Conservation (phyloP, 2,888 invertebrate genomes). For the Coenonympha glycerion region DNA sequence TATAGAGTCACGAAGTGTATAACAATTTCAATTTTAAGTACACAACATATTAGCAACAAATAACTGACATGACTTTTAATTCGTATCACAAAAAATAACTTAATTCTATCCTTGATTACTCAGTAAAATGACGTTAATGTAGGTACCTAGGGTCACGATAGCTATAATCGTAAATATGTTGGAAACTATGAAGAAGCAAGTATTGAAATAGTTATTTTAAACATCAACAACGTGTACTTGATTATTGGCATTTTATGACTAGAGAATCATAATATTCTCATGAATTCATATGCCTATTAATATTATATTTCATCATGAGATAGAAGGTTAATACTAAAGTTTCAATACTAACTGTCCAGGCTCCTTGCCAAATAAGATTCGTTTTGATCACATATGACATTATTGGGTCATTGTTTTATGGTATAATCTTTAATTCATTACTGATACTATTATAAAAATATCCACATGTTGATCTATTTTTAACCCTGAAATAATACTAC, state of each 20-base stretch:
- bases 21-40: not conserved
- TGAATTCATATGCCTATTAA: not conserved
- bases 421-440: slow-evolving; percentile 7
- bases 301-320: not conserved
- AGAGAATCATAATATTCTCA: not conserved
- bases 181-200: not conserved
- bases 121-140: no score
- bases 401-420: slow-evolving; percentile 8
- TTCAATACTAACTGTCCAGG: not conserved
- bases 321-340: not conserved
- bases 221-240: not conserved
- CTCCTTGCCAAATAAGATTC: slow-evolving; percentile 15
- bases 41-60: not conserved
- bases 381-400: not conserved
- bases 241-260: not conserved
- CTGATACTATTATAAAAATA: slow-evolving; percentile 9
- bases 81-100: not conserved
- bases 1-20: slow-evolving; percentile 12
- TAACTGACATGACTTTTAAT: not conserved
- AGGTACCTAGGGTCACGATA: not conserved
- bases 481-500: not conserved
- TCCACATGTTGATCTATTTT: not conserved
- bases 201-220: not conserved
- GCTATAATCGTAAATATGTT: not conserved
- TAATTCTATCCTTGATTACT: not conserved